Conservation (phyloP, 2,797 vertebrate species). For the Microctenopoma lineatum region DNA sequence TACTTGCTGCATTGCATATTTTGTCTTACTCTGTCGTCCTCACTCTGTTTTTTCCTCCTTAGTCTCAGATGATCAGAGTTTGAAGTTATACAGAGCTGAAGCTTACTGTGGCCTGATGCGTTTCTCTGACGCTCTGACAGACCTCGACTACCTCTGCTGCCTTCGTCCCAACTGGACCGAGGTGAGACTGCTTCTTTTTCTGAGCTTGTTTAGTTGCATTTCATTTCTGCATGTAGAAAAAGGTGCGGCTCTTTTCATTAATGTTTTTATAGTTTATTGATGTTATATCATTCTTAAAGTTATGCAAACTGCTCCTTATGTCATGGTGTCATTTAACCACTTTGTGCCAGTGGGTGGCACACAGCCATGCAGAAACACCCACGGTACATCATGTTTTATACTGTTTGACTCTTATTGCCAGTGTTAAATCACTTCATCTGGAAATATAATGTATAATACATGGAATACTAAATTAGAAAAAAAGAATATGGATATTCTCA, state of each 20-base stretch:
- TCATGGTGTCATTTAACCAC: conserved; percentile 51
- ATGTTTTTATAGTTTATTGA: conserved; percentile 15
- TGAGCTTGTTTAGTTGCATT: not conserved
- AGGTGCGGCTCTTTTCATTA: not conserved
- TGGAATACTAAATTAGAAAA: not conserved
- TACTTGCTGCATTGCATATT: not conserved
- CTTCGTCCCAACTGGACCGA: conserved; percentile 84
- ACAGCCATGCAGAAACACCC: conserved; percentile 11
- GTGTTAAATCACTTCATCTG: conserved; percentile 10
- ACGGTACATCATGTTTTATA: not conserved
- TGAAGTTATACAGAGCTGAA: conserved; percentile 85
- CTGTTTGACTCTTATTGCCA: conserved; percentile 2
- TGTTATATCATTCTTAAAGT: conserved; percentile 64
- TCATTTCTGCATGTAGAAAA: not conserved
- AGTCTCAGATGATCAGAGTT: conserved; percentile 83
- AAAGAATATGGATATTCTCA: not conserved
- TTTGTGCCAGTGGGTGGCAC: conserved; percentile 17
- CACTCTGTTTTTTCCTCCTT: not conserved
- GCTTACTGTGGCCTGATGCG: conserved; percentile 76
- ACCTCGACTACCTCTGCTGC: conserved; percentile 86
- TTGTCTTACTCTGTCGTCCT: not conserved
- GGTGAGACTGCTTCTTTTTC: conserved; percentile 69
- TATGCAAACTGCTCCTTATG: conserved; percentile 65
- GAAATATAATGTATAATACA: not conserved
- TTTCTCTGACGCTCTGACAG: conserved; percentile 81